These are phyloP conservation scores for Cotesia glomerata DNA, from an alignment of 1,140 invertebrate genomes.

Conservation along the genomic window DNA sequence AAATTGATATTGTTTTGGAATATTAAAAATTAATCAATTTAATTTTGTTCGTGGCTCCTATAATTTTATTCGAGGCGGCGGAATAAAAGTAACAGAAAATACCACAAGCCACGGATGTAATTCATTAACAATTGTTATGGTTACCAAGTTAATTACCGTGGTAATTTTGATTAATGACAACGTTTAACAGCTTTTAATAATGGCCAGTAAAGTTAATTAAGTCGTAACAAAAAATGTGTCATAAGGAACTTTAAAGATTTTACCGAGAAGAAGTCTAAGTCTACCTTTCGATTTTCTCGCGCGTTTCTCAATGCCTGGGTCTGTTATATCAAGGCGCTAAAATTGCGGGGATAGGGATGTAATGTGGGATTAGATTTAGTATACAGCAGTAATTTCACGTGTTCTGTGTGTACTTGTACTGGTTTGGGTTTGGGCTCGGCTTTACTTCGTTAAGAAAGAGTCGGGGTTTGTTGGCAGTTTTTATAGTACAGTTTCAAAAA, in stretches of 20 bases:
- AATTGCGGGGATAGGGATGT: constrained; percentile 8
- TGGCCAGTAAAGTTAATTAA: background rate
- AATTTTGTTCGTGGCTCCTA: too few relatives aligned
- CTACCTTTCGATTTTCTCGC: background rate
- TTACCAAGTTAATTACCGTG: constrained; percentile 2
- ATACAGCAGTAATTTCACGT: background rate
- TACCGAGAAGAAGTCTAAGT: too few relatives aligned
- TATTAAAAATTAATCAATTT: too few relatives aligned
- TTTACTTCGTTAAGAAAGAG: background rate
- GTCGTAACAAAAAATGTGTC: background rate
- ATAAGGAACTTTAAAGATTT: background rate
- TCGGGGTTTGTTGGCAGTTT: background rate
- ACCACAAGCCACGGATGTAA: background rate
- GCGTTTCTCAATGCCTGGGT: background rate
- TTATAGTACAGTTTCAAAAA: background rate
- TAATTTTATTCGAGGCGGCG: too few relatives aligned
- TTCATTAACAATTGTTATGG: background rate
- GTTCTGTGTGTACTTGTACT: too few relatives aligned
- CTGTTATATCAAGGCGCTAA: background rate
- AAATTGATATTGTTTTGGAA: too few relatives aligned
- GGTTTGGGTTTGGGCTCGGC: too few relatives aligned
- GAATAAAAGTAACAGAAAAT: background rate
- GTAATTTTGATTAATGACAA: constrained; percentile 3
- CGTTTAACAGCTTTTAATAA: constrained; percentile 7
- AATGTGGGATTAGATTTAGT: constrained; percentile 11